Evolutionary conservation across 92 coral and sea anemone genomes (phyloP).

Genomic region (Phenganax marumi): DNA sequence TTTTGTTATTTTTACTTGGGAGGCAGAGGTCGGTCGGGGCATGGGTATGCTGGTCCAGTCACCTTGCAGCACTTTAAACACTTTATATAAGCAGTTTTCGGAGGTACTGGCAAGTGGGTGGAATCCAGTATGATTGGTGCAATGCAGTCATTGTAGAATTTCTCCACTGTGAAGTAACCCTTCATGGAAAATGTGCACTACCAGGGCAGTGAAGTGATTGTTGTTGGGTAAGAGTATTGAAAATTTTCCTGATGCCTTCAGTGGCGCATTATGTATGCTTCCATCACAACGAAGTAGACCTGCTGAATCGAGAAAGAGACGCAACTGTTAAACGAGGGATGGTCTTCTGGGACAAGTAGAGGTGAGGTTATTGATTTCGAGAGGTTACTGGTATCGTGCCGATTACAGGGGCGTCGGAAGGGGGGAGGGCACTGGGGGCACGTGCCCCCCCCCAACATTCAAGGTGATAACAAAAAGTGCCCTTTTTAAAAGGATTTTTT

Average conservation of each 20-base stretch:
- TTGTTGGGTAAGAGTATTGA: slow-evolving; percentile 45
- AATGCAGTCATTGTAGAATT: slow-evolving; percentile 46
- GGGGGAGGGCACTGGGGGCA: too few species aligned
- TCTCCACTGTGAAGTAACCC: slow-evolving; percentile 51
- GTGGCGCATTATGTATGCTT: slow-evolving; percentile 51
- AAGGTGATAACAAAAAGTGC: too few species aligned
- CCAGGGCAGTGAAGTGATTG: slow-evolving; percentile 41
- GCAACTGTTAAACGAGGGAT: too few species aligned
- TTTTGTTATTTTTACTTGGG: slow-evolving; percentile 50
- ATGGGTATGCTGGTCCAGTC: slow-evolving; percentile 24
- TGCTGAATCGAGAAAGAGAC: too few species aligned
- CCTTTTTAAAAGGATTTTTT: too few species aligned
- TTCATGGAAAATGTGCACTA: slow-evolving; percentile 35
- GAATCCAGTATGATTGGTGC: slow-evolving; percentile 45
- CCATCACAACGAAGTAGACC: slow-evolving; percentile 49
- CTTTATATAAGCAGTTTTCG: slow-evolving; percentile 30
- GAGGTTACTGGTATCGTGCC: too few species aligned
- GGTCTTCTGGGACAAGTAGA: too few species aligned
- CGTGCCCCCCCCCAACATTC: too few species aligned
- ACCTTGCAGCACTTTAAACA: slow-evolving; percentile 46
- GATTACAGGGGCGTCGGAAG: too few species aligned
- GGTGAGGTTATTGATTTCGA: too few species aligned
- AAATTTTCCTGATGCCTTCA: slow-evolving; percentile 19
- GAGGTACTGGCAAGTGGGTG: slow-evolving; percentile 33
- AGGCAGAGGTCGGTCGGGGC: slow-evolving; percentile 44